Evolutionary conservation across 2,797 vertebrate genomes (phyloP), one percentile per base, ranked within the genome.

Genomic region (Periparus ater): DNA sequence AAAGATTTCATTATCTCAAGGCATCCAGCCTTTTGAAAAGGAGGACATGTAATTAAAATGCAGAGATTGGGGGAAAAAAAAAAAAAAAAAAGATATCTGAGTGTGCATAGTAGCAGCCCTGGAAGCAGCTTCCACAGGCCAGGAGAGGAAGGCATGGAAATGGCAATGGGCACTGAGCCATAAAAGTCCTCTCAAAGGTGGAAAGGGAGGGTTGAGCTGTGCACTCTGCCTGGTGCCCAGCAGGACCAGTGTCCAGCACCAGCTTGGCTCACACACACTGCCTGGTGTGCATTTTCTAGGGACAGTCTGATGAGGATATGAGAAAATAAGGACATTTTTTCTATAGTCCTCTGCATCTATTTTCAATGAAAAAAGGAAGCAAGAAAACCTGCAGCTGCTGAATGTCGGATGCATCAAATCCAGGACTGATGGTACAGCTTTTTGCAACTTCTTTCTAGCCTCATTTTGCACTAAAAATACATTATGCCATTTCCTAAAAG

Each of bases 1-100:
- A 95, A 93, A 82, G 38, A 82, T 67, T 90, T 91, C 2, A 19
- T 81, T 96, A 85, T 78, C 82, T 93, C 82, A 84, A 70, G 94
- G 55, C 30, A 73, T 67, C 40, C 79, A 91, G 48, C 40, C 50
- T 86, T 92, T 86, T 86, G 70, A 92, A 90, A 90, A 76, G 50
- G 44, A 84, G 47, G 73, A 70, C 2, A 0, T 62, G 53, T 47
- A 91, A 93, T 90, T 94, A 93, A 88, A 93, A 91, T 25, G 19
- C 32, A 73, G 45, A 79, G 32, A 45, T 10, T 22, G 21, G 38
- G 36, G 36, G 38, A 13, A 1, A 32, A 55, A 58, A 38, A 26
- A 78, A 53, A 47, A 32, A 68, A 47, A 20, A 72, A 42, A 6
- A 11, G 3, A 13, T 25, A 15, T 55, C 63, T 9, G 27, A 42